Evolutionary conservation across 2,113 vertebrate genomes (phyloP).

Genomic region (Stigmatopora nigra): DNA sequence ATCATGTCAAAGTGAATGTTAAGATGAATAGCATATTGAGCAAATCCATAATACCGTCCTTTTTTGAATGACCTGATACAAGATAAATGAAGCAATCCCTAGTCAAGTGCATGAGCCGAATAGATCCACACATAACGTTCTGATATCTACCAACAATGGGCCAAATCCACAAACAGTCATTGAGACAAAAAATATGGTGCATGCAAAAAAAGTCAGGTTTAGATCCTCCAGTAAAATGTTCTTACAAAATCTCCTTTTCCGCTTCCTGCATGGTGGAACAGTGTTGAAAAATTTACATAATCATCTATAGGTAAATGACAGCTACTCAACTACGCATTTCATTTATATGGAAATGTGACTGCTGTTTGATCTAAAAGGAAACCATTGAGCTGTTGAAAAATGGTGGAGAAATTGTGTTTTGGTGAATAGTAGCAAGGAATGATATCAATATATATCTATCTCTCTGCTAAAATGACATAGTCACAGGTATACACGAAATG

Average conservation of each 20-base stretch:
- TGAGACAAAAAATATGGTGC: slow-evolving; percentile 58
- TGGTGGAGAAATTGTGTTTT: slow-evolving; percentile 31
- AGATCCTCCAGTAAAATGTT: slow-evolving; percentile 30
- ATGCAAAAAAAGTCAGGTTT: slow-evolving; percentile 44
- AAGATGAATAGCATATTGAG: not conserved
- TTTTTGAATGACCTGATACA: slow-evolving; percentile 21
- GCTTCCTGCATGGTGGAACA: slow-evolving; percentile 43
- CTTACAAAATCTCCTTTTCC: slow-evolving; percentile 16
- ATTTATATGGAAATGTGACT: slow-evolving; percentile 59
- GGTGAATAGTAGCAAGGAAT: slow-evolving; percentile 8
- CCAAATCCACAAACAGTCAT: slow-evolving; percentile 54
- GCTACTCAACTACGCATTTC: slow-evolving; percentile 33
- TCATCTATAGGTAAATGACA: slow-evolving; percentile 50
- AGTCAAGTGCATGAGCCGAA: slow-evolving; percentile 46
- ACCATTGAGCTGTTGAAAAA: slow-evolving; percentile 33
- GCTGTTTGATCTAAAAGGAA: slow-evolving; percentile 42
- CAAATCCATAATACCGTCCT: no score
- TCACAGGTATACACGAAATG: slow-evolving; percentile 45
- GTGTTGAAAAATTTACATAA: slow-evolving; percentile 53
- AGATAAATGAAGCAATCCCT: slow-evolving; percentile 57
- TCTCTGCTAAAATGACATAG: slow-evolving; percentile 12
- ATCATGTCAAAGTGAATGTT: not conserved
- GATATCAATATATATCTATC: slow-evolving; percentile 19
- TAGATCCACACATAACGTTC: slow-evolving; percentile 50
- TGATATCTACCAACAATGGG: slow-evolving; percentile 62